Conservation (phyloP, 2,113 vertebrate species). For the Excalfactoria chinensis region DNA sequence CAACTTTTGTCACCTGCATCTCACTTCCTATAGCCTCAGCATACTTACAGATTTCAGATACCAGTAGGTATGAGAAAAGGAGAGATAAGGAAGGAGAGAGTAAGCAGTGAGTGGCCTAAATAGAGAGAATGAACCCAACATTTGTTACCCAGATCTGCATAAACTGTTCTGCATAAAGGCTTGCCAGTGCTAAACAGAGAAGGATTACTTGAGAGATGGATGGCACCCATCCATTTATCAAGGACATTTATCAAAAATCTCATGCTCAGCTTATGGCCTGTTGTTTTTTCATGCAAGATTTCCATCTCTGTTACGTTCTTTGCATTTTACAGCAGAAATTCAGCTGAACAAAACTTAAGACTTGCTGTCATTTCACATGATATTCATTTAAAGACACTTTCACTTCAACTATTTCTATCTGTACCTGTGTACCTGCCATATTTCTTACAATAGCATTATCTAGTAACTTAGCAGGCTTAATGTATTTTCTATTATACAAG, state of each 20-base stretch:
- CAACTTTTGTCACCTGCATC: background rate
- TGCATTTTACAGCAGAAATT: background rate
- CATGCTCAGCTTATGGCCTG: background rate
- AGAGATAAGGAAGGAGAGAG: background rate
- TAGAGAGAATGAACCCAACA: background rate
- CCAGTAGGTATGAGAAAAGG: background rate
- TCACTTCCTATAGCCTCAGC: background rate
- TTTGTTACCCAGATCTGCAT: background rate
- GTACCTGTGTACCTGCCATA: background rate
- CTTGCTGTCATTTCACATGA: background rate
- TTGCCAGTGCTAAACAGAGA: background rate
- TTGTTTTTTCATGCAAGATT: background rate
- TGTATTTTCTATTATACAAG: background rate
- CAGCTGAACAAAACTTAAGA: background rate
- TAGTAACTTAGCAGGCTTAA: background rate
- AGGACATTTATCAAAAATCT: background rate
- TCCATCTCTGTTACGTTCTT: background rate
- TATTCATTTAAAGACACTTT: background rate
- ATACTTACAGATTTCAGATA: background rate
- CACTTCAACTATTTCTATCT: background rate
- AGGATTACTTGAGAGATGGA: background rate
- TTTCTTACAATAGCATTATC: background rate
- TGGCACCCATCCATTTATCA: background rate
- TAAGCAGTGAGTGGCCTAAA: background rate
- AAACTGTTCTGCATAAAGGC: background rate